Percentiles rank a stretch among this genome's conserved stretches.
phyloP scores from a whole-genome alignment of 2,797 vertebrate genomes.

The Heterohyrax brucei region DNA sequence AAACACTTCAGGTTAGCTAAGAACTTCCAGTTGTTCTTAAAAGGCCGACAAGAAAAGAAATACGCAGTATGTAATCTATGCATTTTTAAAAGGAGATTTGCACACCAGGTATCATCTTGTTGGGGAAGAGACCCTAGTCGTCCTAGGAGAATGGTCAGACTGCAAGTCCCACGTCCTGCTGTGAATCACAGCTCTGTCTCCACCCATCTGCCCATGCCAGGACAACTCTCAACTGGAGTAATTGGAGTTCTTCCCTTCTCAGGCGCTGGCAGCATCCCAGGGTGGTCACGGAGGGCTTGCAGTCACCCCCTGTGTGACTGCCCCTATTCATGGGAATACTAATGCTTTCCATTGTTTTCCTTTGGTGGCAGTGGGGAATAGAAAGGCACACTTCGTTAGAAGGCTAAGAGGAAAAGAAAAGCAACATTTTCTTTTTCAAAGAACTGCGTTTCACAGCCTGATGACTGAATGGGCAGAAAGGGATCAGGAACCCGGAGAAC shows the following conservation, averaged over 20 bases:
- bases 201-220: conserved; percentile 76
- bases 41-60: neutral
- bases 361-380: conserved; percentile 42
- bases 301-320: conserved; percentile 87
- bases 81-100: neutral
- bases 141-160: neutral
- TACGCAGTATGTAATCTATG: fast-evolving
- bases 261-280: conserved; percentile 84
- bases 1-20: conserved; percentile 42
- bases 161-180: neutral
- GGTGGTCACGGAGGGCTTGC: conserved; percentile 85
- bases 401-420: conserved; percentile 49
- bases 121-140: neutral
- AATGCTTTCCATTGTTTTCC: conserved; percentile 81
- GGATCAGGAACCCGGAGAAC: conserved; percentile 58
- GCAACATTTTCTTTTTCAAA: neutral
- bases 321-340: conserved; percentile 88
- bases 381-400: conserved; percentile 54
- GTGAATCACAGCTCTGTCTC: conserved; percentile 86
- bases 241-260: conserved; percentile 83
- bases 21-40: neutral
- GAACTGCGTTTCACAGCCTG: conserved; percentile 9
- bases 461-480: conserved; percentile 61
- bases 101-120: conserved; percentile 89
- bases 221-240: conserved; percentile 82